Base-by-base conservation (phyloP, 2,113 vertebrate genomes). In the Nipponia nippon region DNA sequence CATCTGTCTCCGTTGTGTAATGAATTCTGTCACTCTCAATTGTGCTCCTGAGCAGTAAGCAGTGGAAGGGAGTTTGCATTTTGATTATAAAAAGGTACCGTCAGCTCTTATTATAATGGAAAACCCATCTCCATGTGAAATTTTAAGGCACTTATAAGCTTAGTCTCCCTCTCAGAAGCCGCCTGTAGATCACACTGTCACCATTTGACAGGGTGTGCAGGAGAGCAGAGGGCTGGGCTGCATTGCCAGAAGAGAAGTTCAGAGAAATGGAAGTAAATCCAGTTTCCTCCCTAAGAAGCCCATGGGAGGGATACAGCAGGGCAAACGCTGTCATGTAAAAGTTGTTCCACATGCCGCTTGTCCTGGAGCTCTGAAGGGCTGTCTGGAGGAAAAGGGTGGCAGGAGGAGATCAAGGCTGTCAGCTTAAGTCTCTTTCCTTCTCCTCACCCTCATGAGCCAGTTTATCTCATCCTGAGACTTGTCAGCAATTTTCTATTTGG, bases 21-120 rank as follows among this genome's bases (percentile, higher is more conserved):
- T 97, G 97, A 98, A 97, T 98, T 98, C 97, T 98, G 97, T 98
- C 97, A 98, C 95, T 98, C 97, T 97, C 97, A 94, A 95, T 96
- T 96, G 88, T 93, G 94, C 76, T 97, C 87, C 77, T 86, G 61
- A 95, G 88, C 90, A 42, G 76, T 36, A 79, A 96, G 94, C 85
- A 78, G 82, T 53, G 95, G 91, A 97, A 87, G 63, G 71, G 90
- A 94, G 95, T 94, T 96, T 97, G 98, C 97, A 95, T 97, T 96
- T 94, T 89, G 96, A 97, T 98, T 97, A 95, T 92, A 97, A 95
- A 97, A 97, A 97, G 91, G 90, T 89, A 89, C 89, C 46, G 61
- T 97, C 98, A 97, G 94, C 95, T 97, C 96, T 95, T 90, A 97
- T 97, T 96, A 98, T 95, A 95, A 97, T 80, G 91, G 96, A 91